Percentiles rank a stretch among this genome's conserved stretches.
Conservation (phyloP, 2,797 vertebrate species). For the Falco novaeseelandiae region DNA sequence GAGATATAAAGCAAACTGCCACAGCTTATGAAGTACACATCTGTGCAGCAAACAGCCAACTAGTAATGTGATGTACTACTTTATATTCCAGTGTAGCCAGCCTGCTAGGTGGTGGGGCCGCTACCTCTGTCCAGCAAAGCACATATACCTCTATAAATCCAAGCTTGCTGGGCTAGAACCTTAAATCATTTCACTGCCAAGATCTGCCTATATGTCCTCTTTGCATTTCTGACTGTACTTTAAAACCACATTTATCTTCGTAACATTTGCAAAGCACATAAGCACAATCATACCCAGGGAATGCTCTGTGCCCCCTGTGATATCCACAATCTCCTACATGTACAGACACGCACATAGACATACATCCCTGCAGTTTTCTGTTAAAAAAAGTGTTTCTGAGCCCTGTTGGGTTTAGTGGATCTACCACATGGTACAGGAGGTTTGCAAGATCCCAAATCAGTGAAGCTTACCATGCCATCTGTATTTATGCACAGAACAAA, state of each 20-base stretch:
- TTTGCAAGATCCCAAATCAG: background rate
- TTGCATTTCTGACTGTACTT: background rate
- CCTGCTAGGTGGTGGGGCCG: background rate
- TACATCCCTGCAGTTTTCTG: background rate
- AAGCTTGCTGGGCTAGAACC: background rate
- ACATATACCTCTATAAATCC: background rate
- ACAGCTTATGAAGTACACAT: background rate
- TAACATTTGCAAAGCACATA: background rate
- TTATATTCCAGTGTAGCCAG: background rate
- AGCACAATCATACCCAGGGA: background rate
- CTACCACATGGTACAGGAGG: background rate
- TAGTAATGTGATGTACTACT: background rate
- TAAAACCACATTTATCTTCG: background rate
- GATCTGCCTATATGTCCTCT: background rate
- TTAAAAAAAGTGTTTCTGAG: background rate
- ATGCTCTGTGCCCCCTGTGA: background rate
- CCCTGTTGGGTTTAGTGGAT: background rate
- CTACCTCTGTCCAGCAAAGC: background rate
- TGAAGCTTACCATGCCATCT: background rate
- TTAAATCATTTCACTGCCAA: background rate
- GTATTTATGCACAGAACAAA: background rate
- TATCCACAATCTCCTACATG: background rate
- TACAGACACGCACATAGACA: fast-evolving
- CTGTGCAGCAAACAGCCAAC: background rate
- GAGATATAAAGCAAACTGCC: background rate